Conservation (phyloP, 2,888 invertebrate species). For the Tyria jacobaeae region DNA sequence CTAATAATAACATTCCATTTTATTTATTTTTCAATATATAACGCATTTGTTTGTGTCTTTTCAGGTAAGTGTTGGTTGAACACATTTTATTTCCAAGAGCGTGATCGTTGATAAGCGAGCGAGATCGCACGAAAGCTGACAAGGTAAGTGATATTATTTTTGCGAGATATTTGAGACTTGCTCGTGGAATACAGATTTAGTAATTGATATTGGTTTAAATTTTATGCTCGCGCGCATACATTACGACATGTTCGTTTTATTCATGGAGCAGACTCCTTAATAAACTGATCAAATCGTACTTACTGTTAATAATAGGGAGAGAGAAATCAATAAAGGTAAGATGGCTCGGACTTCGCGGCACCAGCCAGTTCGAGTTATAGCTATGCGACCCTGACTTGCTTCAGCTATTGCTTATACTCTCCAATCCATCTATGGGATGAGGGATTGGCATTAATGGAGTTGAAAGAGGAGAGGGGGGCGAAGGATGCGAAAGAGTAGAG, state of each 20-base stretch:
- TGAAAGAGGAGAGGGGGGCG: too few species aligned
- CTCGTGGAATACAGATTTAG: slow-evolving; percentile 5
- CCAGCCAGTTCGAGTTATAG: too few species aligned
- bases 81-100: slow-evolving; percentile 22
- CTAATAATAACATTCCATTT: too few species aligned
- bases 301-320: too few species aligned
- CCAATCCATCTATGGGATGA: too few species aligned
- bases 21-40: slow-evolving; percentile 56
- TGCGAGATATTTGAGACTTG: slow-evolving; percentile 21
- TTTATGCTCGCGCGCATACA: not conserved
- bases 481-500: too few species aligned
- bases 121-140: slow-evolving; percentile 38
- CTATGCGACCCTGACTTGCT: too few species aligned
- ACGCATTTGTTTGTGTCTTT: slow-evolving; percentile 73
- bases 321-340: too few species aligned
- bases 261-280: not conserved
- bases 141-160: slow-evolving; percentile 52
- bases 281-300: too few species aligned
- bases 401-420: too few species aligned
- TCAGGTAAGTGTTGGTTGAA: slow-evolving; percentile 79
- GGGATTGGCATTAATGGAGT: too few species aligned
- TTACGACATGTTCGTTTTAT: not conserved
- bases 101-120: slow-evolving; percentile 31
- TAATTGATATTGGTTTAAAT: slow-evolving; percentile 8
- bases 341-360: too few species aligned